Evolutionary conservation across 2,113 vertebrate species (phyloP).

Genomic region (Oriolus oriolus): DNA sequence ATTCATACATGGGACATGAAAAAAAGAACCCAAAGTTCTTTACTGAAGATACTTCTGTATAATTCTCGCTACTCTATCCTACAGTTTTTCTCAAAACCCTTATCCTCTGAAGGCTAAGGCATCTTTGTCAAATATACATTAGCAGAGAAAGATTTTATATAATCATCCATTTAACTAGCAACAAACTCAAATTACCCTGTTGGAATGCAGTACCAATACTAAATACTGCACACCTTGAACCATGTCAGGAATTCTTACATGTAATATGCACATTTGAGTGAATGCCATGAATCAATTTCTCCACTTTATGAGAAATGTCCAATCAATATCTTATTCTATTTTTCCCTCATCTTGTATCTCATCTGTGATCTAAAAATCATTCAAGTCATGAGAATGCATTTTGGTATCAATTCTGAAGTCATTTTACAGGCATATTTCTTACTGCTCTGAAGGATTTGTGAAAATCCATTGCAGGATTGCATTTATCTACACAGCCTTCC

Average conservation of each 20-base stretch:
- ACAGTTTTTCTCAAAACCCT: neutral
- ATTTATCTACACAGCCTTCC: neutral
- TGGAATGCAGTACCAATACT: neutral
- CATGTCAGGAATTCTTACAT: neutral
- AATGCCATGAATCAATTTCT: neutral
- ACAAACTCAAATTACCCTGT: neutral
- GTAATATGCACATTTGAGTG: neutral
- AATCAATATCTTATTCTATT: neutral
- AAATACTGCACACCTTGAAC: neutral
- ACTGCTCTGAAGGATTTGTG: neutral
- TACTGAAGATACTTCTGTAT: neutral
- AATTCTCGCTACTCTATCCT: neutral
- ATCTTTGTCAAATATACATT: neutral
- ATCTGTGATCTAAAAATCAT: neutral
- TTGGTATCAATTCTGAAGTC: neutral
- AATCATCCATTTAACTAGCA: neutral
- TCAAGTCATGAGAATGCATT: neutral
- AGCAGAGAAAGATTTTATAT: neutral
- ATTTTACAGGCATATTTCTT: neutral
- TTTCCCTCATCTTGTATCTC: neutral
- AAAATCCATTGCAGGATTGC: neutral
- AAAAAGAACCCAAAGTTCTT: neutral
- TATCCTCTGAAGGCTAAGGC: neutral
- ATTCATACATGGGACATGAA: neutral
- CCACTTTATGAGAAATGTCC: neutral